Evolutionary conservation across 1,140 invertebrate species (phyloP).

Genomic region (Drosophila nannoptera): DNA sequence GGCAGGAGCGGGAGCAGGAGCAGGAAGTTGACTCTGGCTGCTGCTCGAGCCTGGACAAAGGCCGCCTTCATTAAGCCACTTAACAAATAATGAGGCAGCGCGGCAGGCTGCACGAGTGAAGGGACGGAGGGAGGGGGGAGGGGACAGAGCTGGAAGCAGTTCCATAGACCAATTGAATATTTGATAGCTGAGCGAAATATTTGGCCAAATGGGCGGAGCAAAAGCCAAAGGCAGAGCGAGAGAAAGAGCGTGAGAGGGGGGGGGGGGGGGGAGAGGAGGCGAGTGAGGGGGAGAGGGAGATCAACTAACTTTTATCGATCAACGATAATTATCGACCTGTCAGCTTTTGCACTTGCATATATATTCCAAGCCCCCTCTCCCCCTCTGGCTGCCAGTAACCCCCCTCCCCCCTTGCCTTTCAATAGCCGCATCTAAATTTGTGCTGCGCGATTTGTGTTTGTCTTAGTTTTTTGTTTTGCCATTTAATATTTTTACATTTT

Average conservation of each 20-base stretch:
- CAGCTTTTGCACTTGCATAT: background rate
- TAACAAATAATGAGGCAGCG: conserved; percentile 74
- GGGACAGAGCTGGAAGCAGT: too few species aligned
- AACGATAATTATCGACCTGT: background rate
- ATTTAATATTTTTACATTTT: conserved; percentile 77
- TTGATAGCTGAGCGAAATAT: conserved; percentile 42
- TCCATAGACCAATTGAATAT: conserved; percentile 58
- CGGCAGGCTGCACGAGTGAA: background rate
- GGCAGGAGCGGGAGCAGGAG: background rate
- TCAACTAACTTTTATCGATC: background rate
- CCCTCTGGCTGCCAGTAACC: too few species aligned
- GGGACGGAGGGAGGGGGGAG: too few species aligned
- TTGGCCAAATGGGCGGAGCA: background rate
- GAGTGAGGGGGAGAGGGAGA: background rate
- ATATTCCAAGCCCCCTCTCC: background rate
- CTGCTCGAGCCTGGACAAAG: conserved; percentile 2
- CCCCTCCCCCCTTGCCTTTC: background rate
- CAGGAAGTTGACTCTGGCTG: background rate
- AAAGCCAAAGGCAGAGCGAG: background rate
- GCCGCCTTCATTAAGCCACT: conserved; percentile 72
- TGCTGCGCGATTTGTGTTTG: conserved; percentile 45
- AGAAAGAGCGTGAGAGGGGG: background rate
- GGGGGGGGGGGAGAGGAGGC: too few species aligned
- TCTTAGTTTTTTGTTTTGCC: conserved; percentile 67
- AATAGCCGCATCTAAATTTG: conserved; percentile 2